Evolutionary conservation across 2,888 invertebrate species (phyloP).

Genomic region (Schrankia costaestrigalis): DNA sequence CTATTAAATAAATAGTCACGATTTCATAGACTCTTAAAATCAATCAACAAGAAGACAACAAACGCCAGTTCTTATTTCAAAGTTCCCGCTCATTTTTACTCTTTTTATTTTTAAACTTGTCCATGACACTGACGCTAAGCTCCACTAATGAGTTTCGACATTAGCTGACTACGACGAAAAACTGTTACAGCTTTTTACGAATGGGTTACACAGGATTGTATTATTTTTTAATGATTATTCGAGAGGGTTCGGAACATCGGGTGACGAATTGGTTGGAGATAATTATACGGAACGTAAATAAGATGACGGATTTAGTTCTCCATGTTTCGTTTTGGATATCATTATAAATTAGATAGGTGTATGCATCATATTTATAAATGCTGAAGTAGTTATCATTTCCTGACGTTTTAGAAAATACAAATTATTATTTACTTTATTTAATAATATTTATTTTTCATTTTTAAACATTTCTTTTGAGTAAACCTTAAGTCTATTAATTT

Average conservation of each 20-base stretch:
- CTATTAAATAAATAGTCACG: too few relatives aligned
- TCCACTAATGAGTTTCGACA: constrained; percentile 77
- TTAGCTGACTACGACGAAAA: constrained; percentile 65
- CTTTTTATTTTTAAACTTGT: constrained; percentile 70
- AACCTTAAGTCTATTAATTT: too few relatives aligned
- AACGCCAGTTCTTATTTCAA: constrained; percentile 67
- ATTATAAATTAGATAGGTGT: constrained; percentile 1
- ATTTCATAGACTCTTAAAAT: too few relatives aligned
- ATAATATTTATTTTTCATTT: too few relatives aligned
- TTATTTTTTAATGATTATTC: constrained; percentile 34
- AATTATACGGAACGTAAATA: constrained; percentile 23
- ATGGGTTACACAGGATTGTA: constrained; percentile 49
- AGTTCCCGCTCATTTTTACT: constrained; percentile 52
- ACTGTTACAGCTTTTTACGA: constrained; percentile 59
- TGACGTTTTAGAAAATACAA: too few relatives aligned
- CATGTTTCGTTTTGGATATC: neutral
- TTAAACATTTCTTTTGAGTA: too few relatives aligned
- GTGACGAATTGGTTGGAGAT: constrained; percentile 28
- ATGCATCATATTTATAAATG: neutral
- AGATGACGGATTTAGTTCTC: constrained; percentile 5
- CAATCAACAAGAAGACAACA: constrained; percentile 60
- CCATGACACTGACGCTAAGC: constrained; percentile 77
- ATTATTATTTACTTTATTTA: too few relatives aligned
- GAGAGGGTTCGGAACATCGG: constrained; percentile 22
- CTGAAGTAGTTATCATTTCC: too few relatives aligned